Evolutionary conservation across 2,113 vertebrate genomes (phyloP).

Genomic region (Tretioscincus oriximinensis): DNA sequence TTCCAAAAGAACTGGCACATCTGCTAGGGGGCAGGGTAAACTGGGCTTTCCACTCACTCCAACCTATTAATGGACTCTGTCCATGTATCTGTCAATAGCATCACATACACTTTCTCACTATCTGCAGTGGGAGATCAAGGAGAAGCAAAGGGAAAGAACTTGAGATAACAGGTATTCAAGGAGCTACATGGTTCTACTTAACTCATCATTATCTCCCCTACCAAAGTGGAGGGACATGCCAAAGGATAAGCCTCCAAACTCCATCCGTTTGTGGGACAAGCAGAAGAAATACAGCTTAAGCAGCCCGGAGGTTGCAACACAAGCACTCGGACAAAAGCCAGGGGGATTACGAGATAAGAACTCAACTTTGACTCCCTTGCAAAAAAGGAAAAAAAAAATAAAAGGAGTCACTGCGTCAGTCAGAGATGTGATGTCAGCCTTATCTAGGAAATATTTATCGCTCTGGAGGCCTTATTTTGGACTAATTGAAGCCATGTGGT

Average conservation of each 20-base stretch:
- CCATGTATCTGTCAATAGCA: constrained; percentile 57
- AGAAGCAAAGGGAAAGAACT: background rate
- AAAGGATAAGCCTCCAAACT: constrained; percentile 42
- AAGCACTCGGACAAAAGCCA: constrained; percentile 35
- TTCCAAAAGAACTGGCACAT: background rate
- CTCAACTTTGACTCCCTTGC: background rate
- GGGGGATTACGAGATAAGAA: constrained; percentile 41
- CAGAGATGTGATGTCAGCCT: background rate
- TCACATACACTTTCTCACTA: constrained; percentile 52
- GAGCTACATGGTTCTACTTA: constrained; percentile 21
- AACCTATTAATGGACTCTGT: constrained; percentile 51
- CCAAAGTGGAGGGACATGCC: constrained; percentile 37
- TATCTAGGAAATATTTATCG: constrained; percentile 26
- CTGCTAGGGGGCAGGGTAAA: constrained; percentile 2
- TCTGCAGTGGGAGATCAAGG: constrained; percentile 10
- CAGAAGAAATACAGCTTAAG: constrained; percentile 52
- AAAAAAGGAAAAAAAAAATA: background rate
- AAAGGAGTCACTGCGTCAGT: constrained; percentile 3
- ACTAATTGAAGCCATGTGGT: background rate
- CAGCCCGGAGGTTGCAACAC: constrained; percentile 42
- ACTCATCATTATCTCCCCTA: constrained; percentile 44
- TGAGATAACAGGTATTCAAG: background rate
- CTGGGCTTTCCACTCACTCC: constrained; percentile 35
- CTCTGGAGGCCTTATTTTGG: background rate
- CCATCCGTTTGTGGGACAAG: constrained; percentile 50